Base-by-base conservation (phyloP, 2,797 vertebrate species). In the Lutjanus argentimaculatus region DNA sequence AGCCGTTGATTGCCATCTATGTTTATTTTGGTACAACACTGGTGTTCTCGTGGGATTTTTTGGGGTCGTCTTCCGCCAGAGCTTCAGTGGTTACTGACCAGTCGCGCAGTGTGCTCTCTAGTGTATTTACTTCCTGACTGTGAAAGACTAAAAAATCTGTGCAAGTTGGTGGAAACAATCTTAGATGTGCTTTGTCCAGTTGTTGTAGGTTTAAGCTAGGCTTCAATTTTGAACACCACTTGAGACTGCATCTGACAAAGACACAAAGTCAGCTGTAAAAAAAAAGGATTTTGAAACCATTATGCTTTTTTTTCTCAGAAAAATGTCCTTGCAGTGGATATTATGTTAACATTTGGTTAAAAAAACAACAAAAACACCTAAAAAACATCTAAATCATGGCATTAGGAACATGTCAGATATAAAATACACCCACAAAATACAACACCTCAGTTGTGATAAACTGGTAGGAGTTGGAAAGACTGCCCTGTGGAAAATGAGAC, bases 401-500 rank as follows among this genome's bases (percentile, higher is more conserved):
- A 52, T 70, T 30, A 56, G 52, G 70, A 65, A 72, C 56, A 36
- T 71, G 17, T 72, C 49, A 69, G 52, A 57, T 57, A 22, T 55
- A 36, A 77, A 53, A 72, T 11, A 75, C 76, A 64, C 69, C 59
- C 72, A 79, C 85, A 48, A 48, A 25, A 79, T 16, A 15, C 11
- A 46, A 80, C 74, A 72, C 67, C 83, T 75, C 42, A 17, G 56
- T 8, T 40, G 48, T 67, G 74, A 79, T 76, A n/a, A 77, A 67
- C 12, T 43, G 42, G 71, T 74, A 61, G 72, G 70, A 77, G 76
- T 69, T 10, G 66, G 81, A 89, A 85, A 76, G 12, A 7, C 12
- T 72, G 84, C 79, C 76, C 80, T 6, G 62, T 59, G 77, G 77
- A 52, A 80, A 91, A 65, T 65, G 15, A 75, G 67, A 65, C 17